Base-by-base conservation (phyloP, 2,888 invertebrate genomes). In the Orthonevra nobilis region DNA sequence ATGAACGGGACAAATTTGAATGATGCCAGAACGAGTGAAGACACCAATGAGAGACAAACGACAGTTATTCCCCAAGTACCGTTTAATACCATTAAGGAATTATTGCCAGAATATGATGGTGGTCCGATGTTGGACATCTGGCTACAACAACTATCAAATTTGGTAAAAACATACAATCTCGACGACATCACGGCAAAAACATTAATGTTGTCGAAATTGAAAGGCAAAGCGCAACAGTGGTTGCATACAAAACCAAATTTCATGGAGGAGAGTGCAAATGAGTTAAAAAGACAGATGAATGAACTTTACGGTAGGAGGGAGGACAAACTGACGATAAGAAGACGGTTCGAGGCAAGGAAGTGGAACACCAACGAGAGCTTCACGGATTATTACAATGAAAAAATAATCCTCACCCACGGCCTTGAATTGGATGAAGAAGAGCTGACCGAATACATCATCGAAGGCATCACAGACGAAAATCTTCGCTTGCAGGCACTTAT, bases 91-190 rank as follows among this genome's bases (percentile, higher is more conserved):
- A 0, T 23, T 0, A 46, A 1, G 10, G 48, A 61, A 7, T 10
- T 48, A 17, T n/a, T 61, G 34, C 61, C 36, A 3, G 61, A 48
- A 9, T 61, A 10, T 3, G 61, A 36, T 10, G 48, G 32, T 1
- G 10, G 36, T 20, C 4, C 7, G 9, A 3, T 6, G 2, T 3
- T 20, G 2, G 61, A 61, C 1, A 15, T 61, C 6, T 61, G 61
- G 61, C 9, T 48, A 9, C 0, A 46, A 7, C 61, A 61, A 17
- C 26, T 46, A 12, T 14, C 6, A 5, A 46, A 23, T 9, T 1
- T 60, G 23, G 3, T 4, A 5, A 23, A 23, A 5, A 5, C 5
- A 23, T 23, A 23, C 5, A 23, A 23, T 3, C 3, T 23, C 3
- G 23, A 5, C 3, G 30, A 30, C 5, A 7, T 9, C 30, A n/a